Base-by-base conservation (phyloP, 2,888 invertebrate genomes). In the Copidosoma aretas region DNA sequence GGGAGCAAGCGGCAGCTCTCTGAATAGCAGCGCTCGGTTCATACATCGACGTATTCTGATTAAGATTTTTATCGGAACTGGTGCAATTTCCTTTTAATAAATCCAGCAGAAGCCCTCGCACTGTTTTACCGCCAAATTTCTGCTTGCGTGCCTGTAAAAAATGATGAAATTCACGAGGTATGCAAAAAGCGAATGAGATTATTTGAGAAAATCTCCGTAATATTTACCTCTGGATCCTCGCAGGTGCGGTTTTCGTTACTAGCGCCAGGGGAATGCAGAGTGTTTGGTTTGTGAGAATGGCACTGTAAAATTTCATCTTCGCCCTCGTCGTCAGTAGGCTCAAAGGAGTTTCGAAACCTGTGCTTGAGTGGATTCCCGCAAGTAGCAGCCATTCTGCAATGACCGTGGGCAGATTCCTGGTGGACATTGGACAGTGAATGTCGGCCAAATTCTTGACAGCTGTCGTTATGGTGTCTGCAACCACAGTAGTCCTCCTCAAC, bases 51-150 rank as follows among this genome's bases (percentile, higher is more conserved):
- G 63, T 25, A 58, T 56, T 62, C 1, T 60, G 61, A 4, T 17
- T 58, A 5, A 61, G 12, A n/a, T n/a, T n/a, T n/a, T n/a, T n/a
- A 54, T 51, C 54, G 5, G 70, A 43, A 19, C 65, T 68, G 59
- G 71, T 73, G 41, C 82, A 82, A 22, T 46, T 46, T 12, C 81
- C 78, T 71, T 72, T 79, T 46, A 83, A 64, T 59, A 83, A 73
- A 64, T 82, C 81, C 73, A 80, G 75, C 39, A 83, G 71, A 32
- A 82, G 74, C 8, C 78, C 79, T 64, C 81, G 75, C 0, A 82
- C 80, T 53, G 69, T 78, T 74, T 77, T 82, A 1, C 80, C 82
- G n/a, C 76, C 77, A n/a, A 75, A 70, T 70, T 77, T 80, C 71
- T 79, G 75, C 64, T 80, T 80, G 70, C 77, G 78, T 0, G 67